Percentiles rank a stretch among this genome's conserved stretches.
Evolutionary conservation across 2,113 vertebrate genomes (phyloP).

Genomic region (Atherinomorus stipes): DNA sequence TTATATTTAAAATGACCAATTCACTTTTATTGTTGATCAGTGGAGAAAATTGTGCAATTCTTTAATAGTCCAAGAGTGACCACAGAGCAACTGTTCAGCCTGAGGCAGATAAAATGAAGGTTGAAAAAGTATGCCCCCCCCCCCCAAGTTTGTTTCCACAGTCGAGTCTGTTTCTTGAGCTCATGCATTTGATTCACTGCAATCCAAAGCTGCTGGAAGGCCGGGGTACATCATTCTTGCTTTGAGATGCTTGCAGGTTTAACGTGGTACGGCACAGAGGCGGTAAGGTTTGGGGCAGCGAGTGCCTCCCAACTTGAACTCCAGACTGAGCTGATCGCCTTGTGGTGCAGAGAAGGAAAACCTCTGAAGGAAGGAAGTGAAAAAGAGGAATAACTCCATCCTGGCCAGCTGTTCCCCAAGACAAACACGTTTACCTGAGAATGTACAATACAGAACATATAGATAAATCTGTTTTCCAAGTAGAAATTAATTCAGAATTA

Average conservation of each 20-base stretch:
- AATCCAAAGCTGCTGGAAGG: neutral
- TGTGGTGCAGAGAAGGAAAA: conserved; percentile 64
- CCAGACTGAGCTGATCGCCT: conserved; percentile 69
- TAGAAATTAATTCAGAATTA: no score
- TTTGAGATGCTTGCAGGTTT: conserved; percentile 2
- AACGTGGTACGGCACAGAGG: conserved; percentile 57
- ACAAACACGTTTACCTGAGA: conserved; percentile 84
- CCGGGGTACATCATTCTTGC: neutral
- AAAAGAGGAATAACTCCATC: conserved; percentile 88
- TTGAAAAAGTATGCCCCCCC: no score
- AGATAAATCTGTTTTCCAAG: no score
- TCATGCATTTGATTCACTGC: neutral
- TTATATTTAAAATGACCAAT: no score
- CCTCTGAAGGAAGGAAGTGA: conserved; percentile 82
- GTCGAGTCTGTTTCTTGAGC: no score
- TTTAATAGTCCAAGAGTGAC: no score
- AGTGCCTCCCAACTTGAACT: conserved; percentile 49
- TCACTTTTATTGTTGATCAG: no score
- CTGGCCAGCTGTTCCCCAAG: conserved; percentile 85
- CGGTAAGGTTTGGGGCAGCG: conserved; percentile 65
- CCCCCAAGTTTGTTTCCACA: no score
- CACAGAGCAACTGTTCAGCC: no score
- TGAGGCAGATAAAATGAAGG: no score
- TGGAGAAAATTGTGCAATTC: no score
- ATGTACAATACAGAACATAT: neutral